Conservation (phyloP, 2,113 vertebrate genomes). For the Scytalopus superciliaris region DNA sequence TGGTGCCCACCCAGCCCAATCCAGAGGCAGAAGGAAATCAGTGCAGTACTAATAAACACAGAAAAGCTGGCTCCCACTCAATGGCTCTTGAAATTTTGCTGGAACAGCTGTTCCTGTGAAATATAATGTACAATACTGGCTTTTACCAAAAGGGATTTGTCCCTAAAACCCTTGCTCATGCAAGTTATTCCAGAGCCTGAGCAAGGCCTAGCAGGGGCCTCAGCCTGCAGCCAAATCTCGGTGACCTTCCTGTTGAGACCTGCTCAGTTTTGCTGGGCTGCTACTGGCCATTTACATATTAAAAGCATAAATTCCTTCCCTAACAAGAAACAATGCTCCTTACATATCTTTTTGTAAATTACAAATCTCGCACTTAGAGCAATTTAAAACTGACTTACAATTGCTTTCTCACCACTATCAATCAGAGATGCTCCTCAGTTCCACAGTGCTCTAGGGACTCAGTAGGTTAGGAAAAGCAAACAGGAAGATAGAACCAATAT, state of each 20-base stretch:
- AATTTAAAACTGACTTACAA: not conserved
- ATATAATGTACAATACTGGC: rapidly evolving
- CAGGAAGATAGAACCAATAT: conserved; percentile 8
- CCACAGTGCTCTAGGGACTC: not conserved
- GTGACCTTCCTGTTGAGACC: not conserved
- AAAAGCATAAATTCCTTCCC: not conserved
- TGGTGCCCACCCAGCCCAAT: not conserved
- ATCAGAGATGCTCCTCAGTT: conserved; percentile 15
- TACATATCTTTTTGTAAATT: not conserved
- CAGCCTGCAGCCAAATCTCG: not conserved
- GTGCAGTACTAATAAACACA: not conserved
- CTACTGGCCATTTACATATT: not conserved
- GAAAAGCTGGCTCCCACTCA: not conserved
- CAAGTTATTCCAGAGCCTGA: not conserved
- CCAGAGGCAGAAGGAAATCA: not conserved
- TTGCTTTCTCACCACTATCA: not conserved
- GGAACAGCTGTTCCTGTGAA: not conserved
- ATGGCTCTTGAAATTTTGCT: not conserved
- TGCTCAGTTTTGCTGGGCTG: not conserved
- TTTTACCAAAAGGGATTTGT: not conserved
- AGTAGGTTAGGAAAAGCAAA: conserved; percentile 6
- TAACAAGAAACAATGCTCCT: not conserved
- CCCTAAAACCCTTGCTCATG: not conserved
- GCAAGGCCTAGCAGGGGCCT: not conserved
- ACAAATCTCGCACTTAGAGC: not conserved